Conservation (phyloP, 1,140 invertebrate species). For the Drosophila erecta region DNA sequence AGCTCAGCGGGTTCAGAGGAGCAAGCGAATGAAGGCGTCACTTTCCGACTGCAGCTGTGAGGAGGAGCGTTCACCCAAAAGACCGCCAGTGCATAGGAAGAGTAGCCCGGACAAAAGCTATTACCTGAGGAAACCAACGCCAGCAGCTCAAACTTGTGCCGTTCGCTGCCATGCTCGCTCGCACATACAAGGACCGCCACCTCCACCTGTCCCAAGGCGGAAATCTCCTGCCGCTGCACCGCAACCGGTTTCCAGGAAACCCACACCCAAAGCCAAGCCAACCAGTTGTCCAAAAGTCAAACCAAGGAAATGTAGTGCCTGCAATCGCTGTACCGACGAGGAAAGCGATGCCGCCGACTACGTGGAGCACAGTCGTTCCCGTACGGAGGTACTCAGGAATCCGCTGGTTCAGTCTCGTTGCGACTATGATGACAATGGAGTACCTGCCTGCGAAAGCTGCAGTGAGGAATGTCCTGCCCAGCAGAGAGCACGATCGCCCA, state of each 20-base stretch:
- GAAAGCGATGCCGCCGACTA: slow-evolving; percentile 5
- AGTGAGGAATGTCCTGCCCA: background rate
- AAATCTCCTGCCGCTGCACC: background rate
- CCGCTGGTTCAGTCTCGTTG: background rate
- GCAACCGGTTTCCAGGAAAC: background rate
- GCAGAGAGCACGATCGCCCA: background rate
- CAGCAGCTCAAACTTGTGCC: background rate
- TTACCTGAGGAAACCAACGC: background rate
- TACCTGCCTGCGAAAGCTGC: background rate
- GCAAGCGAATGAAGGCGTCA: background rate
- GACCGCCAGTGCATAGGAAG: background rate
- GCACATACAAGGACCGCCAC: background rate
- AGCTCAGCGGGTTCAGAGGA: background rate
- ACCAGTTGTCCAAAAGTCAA: background rate
- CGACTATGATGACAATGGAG: background rate
- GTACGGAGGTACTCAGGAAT: background rate
- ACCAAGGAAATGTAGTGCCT: background rate
- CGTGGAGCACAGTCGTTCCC: background rate
- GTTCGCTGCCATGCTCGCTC: background rate
- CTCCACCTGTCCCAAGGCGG: background rate
- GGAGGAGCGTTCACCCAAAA: background rate
- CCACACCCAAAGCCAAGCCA: background rate
- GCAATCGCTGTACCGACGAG: background rate
- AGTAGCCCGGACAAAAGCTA: background rate
- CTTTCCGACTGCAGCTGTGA: background rate